Conservation (phyloP, 2,888 invertebrate genomes). For the Agonopterix arenella region DNA sequence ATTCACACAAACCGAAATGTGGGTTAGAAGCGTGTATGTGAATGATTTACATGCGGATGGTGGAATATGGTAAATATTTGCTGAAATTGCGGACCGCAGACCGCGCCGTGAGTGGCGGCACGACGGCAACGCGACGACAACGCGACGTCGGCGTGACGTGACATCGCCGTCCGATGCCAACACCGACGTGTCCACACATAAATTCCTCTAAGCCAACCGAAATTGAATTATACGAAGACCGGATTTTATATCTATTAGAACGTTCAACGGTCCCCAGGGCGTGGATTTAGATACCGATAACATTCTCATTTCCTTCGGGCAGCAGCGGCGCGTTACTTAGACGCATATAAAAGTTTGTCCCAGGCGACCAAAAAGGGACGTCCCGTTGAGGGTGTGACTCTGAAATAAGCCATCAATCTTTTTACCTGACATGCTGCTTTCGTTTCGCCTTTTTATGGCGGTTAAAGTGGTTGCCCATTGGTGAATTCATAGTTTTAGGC, state of each 20-base stretch:
- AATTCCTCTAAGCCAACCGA: slow-evolving; percentile 35
- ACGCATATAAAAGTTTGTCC: slow-evolving; percentile 43
- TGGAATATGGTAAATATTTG: slow-evolving; percentile 33
- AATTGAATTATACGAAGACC: slow-evolving; percentile 60
- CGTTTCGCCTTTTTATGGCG: slow-evolving; percentile 32
- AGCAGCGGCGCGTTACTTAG: slow-evolving; percentile 42
- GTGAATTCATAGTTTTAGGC: slow-evolving; percentile 1
- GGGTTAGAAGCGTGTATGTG: slow-evolving; percentile 28
- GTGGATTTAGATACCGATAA: slow-evolving; percentile 70
- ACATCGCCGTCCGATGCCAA: slow-evolving; percentile 10
- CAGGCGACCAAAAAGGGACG: slow-evolving; percentile 36
- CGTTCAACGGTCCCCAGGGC: slow-evolving; percentile 56
- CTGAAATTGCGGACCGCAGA: slow-evolving; percentile 24
- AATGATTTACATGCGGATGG: slow-evolving; percentile 30
- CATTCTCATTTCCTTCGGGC: slow-evolving; percentile 70
- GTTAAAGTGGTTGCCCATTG: slow-evolving; percentile 20
- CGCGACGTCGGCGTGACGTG: slow-evolving; percentile 7
- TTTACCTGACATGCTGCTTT: slow-evolving; percentile 30
- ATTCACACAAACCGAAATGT: slow-evolving; percentile 31
- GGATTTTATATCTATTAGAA: slow-evolving; percentile 73
- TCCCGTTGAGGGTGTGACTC: slow-evolving; percentile 28
- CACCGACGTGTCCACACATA: slow-evolving; percentile 45
- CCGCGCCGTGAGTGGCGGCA: slow-evolving; percentile 13
- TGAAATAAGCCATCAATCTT: slow-evolving; percentile 55
- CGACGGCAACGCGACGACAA: slow-evolving; percentile 6